Percentiles rank a stretch among this genome's conserved stretches.
Conservation (phyloP, 2,888 invertebrate species). For the Hemicrepidius hirtus region DNA sequence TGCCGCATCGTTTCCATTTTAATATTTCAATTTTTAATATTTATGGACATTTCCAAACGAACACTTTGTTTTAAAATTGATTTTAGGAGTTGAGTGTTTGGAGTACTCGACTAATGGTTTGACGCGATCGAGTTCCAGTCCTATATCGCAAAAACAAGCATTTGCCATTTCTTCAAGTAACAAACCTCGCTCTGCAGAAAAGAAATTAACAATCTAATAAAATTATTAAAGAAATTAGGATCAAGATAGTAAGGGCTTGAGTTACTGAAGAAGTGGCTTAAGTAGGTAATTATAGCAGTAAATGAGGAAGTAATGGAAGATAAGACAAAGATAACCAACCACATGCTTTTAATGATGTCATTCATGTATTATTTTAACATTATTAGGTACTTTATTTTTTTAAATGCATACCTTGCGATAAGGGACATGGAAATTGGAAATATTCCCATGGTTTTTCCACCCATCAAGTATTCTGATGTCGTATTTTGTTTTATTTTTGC, state of each 20-base stretch:
- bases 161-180: too few species aligned
- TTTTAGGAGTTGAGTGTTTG: too few species aligned
- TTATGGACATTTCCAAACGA: too few species aligned
- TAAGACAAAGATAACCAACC: not conserved
- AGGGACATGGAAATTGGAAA: conserved; percentile 86
- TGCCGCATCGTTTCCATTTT: too few species aligned
- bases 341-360: too few species aligned
- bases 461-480: conserved; percentile 83
- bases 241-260: not conserved
- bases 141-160: too few species aligned
- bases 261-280: conserved; percentile 2
- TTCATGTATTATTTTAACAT: conserved; percentile 11
- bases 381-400: not conserved
- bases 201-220: too few species aligned
- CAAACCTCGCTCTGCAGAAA: too few species aligned
- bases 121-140: too few species aligned
- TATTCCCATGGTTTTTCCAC: conserved; percentile 85
- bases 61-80: too few species aligned
- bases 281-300: conserved; percentile 33
- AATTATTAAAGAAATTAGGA: not conserved
- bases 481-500: conserved; percentile 81
- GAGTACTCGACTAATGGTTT: too few species aligned
- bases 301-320: conserved; percentile 32
- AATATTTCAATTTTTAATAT: too few species aligned
- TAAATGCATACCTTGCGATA: conserved; percentile 79